Base-by-base conservation (phyloP, 2,113 vertebrate genomes). In the Onychostruthus taczanowskii region DNA sequence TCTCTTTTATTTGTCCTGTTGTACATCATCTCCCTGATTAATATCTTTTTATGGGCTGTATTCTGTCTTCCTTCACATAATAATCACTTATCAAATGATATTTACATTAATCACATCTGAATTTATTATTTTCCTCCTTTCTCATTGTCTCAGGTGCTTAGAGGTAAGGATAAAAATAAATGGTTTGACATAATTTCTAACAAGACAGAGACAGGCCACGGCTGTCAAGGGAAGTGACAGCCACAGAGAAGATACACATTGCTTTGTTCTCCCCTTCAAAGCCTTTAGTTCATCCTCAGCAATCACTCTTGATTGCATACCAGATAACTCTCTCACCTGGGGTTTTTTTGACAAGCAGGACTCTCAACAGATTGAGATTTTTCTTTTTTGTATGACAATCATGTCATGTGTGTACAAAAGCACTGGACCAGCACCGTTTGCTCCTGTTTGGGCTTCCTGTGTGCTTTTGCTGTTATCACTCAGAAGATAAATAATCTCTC, bases 181-280 rank as follows among this genome's bases (percentile, higher is more conserved):
- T 68, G 24, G 17, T 55, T 82, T 90, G 52, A 82, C 69, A 50
- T 49, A 2, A 72, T 82, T 87, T 93, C 39, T 91, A 79, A 79
- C 39, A 56, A 56, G 58, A 44, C 41, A 72, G 84, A 84, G 49
- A 64, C 24, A 55, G 21, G 47, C 64, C 35, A 7, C 20, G 31
- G 61, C 56, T 93, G 84, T 68, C 92, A 87, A 73, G 82, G 3
- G 14, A 90, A 84, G 44, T 44, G 70, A 85, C 81, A 94, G 84
- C 44, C 28, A n/a, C 35, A 84, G 87, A 72, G 6, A 35, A 86
- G 56, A 67, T 14, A 37, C 16, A 50, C 19, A 44, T 37, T 7
- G 0, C 69, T 94, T 89, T 95, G 74, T 73, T 95, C 81, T 93
- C 74, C 62, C 30, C 62, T 89, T 82, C 93, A 91, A 87, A 96